These are phyloP conservation scores for Timandra comae DNA, from an alignment of 2,888 invertebrate genomes.

Conservation along the genomic window DNA sequence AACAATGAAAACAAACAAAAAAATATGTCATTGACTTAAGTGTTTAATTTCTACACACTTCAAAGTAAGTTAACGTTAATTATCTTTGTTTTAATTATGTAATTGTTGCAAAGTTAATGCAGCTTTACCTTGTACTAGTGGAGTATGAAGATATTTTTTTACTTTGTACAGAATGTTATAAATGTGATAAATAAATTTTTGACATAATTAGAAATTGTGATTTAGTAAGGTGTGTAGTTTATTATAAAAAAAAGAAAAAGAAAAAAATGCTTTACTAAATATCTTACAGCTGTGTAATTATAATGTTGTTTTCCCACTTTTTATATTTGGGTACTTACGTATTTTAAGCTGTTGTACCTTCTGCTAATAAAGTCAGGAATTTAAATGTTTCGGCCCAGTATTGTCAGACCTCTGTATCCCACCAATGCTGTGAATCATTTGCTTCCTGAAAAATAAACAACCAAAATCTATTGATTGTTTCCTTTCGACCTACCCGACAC, in stretches of 20 bases:
- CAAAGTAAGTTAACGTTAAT: slow-evolving; percentile 30
- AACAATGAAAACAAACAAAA: slow-evolving; percentile 18
- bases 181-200: slow-evolving; percentile 73
- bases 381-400: slow-evolving; percentile 65
- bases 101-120: slow-evolving; percentile 45
- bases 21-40: slow-evolving; percentile 20
- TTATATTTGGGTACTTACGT: slow-evolving; percentile 70
- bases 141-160: slow-evolving; percentile 72
- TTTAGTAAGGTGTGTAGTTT: slow-evolving; percentile 73
- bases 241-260: slow-evolving; percentile 44
- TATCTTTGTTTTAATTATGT: slow-evolving; percentile 14
- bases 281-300: slow-evolving; percentile 56
- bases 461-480: slow-evolving; percentile 57
- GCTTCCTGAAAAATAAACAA: slow-evolving; percentile 76
- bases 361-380: slow-evolving; percentile 61
- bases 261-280: slow-evolving; percentile 67
- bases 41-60: slow-evolving; percentile 29
- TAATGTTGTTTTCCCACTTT: slow-evolving; percentile 66
- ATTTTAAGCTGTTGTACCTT: slow-evolving; percentile 66
- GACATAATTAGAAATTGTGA: slow-evolving; percentile 74
- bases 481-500: too few relatives aligned
- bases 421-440: slow-evolving; percentile 77
- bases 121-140: slow-evolving; percentile 65
- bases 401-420: slow-evolving; percentile 71
- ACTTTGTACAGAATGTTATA: slow-evolving; percentile 73